Evolutionary conservation across 2,888 invertebrate genomes (phyloP).

Genomic region (Eilema griseolum): DNA sequence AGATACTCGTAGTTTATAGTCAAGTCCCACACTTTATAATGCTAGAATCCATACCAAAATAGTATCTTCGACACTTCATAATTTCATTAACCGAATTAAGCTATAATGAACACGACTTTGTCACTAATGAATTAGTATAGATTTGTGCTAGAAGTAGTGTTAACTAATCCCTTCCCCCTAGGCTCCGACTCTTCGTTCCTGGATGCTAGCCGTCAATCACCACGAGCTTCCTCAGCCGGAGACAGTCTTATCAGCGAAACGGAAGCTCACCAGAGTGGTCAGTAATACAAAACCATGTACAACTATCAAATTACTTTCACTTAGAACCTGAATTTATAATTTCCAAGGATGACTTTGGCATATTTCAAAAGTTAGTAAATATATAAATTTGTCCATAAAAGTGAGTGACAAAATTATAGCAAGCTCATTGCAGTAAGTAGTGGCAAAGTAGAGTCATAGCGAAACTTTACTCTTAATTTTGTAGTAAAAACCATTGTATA

Average conservation of each 20-base stretch:
- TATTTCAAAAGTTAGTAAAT: constrained; percentile 24
- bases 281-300: constrained; percentile 57
- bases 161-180: constrained; percentile 62
- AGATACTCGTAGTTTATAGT: not conserved
- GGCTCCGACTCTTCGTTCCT: constrained; percentile 84
- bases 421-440: constrained; percentile 79
- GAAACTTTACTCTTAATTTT: constrained; percentile 84
- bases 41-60: not conserved
- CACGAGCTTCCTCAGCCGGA: constrained; percentile 81
- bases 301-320: constrained; percentile 7
- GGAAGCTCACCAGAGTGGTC: constrained; percentile 84
- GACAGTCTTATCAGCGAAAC: constrained; percentile 83
- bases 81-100: not conserved
- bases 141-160: constrained; percentile 59
- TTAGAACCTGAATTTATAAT: constrained; percentile 18
- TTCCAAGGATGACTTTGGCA: constrained; percentile 29
- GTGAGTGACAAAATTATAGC: constrained; percentile 55
- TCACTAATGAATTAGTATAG: constrained; percentile 20
- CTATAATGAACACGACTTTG: constrained; percentile 22
- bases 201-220: constrained; percentile 81
- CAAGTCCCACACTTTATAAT: not conserved
- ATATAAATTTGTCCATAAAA: constrained; percentile 29
- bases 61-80: constrained; percentile 27
- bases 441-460: constrained; percentile 87
- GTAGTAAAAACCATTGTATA: constrained; percentile 69